These are phyloP conservation scores for Argyresthia goedartella DNA, from an alignment of 2,888 invertebrate genomes.

Conservation along the genomic window DNA sequence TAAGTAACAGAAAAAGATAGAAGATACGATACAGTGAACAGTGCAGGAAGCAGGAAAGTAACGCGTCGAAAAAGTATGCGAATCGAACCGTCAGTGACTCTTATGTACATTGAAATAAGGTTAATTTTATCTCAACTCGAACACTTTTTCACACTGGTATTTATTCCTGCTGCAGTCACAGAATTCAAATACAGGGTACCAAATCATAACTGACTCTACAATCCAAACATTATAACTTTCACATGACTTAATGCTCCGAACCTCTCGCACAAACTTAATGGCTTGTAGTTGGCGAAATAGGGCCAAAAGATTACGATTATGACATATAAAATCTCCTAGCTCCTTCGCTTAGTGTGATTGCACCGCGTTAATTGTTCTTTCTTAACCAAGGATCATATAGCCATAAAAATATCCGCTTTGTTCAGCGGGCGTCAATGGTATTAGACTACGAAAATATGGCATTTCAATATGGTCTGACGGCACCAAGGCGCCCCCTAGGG, in stretches of 20 bases:
- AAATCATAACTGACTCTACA: background rate
- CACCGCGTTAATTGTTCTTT: background rate
- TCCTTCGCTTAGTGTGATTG: background rate
- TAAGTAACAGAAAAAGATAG: too few relatives aligned
- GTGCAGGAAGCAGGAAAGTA: too few relatives aligned
- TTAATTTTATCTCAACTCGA: too few relatives aligned
- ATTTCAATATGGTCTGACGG: constrained; percentile 62
- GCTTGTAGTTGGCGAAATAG: background rate
- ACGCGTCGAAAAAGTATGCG: too few relatives aligned
- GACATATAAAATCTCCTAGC: background rate
- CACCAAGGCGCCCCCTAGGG: constrained; percentile 59
- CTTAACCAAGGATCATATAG: background rate
- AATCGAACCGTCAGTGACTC: too few relatives aligned
- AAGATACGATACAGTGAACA: too few relatives aligned
- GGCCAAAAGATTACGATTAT: background rate
- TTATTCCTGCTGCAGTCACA: too few relatives aligned
- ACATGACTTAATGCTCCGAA: background rate
- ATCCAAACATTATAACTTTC: background rate
- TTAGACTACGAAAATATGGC: constrained; percentile 37
- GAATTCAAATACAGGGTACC: too few relatives aligned
- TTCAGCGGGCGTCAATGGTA: background rate
- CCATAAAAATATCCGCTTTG: background rate
- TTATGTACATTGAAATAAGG: too few relatives aligned
- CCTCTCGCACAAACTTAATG: background rate
- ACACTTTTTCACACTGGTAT: too few relatives aligned